Evolutionary conservation across 2,888 invertebrate species (phyloP).

Genomic region (Stenchaetothrips biformis): DNA sequence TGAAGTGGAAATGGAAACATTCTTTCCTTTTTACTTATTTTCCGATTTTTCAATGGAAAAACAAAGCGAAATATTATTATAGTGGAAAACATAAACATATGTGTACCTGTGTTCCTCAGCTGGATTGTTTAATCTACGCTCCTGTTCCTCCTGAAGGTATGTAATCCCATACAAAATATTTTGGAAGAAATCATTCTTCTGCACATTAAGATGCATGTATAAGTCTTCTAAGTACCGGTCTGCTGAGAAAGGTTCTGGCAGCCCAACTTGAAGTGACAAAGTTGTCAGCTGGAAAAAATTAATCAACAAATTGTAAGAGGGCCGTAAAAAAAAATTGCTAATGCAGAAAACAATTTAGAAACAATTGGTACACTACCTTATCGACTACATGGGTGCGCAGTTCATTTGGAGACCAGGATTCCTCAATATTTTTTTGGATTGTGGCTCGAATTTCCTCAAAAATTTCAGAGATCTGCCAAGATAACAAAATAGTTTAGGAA

Average conservation of each 20-base stretch:
- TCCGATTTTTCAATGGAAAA: constrained; percentile 4
- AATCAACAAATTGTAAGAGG: constrained; percentile 10
- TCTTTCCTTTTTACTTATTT: neutral
- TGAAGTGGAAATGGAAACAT: constrained; percentile 9
- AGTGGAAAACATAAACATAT: too few species aligned
- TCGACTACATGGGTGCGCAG: constrained; percentile 18
- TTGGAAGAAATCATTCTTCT: constrained; percentile 51
- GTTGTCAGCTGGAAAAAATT: constrained; percentile 46
- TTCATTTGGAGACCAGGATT: constrained; percentile 18
- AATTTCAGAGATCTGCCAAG: constrained; percentile 40
- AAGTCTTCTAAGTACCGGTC: constrained; percentile 45
- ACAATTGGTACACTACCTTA: neutral
- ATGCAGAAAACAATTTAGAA: neutral
- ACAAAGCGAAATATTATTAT: neutral
- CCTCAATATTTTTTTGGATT: constrained; percentile 39
- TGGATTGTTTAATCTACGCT: constrained; percentile 44
- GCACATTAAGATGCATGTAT: constrained; percentile 47
- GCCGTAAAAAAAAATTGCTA: neutral
- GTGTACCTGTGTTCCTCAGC: constrained; percentile 44
- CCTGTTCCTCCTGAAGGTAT: constrained; percentile 47
- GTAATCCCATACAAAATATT: constrained; percentile 49
- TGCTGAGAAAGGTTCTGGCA: constrained; percentile 44
- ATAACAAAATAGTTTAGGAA: constrained; percentile 13
- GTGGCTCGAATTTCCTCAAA: constrained; percentile 41
- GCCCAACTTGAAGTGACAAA: constrained; percentile 48